Conservation (phyloP, 2,113 vertebrate genomes). For the Microcebus jonahi region DNA sequence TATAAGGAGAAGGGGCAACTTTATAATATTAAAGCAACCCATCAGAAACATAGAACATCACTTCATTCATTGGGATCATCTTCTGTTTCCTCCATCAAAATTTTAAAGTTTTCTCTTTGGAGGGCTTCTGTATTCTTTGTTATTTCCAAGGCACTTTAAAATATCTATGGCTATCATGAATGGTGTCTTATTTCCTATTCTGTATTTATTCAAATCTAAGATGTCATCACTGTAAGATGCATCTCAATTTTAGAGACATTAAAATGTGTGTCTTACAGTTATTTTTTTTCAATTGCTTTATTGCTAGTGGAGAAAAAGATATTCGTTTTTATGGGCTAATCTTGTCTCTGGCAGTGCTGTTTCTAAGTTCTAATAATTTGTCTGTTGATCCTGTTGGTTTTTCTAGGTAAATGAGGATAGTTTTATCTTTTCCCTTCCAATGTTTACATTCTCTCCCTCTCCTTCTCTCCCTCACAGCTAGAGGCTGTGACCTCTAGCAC, state of each 20-base stretch:
- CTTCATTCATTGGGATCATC: not conserved
- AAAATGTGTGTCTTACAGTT: constrained; percentile 13
- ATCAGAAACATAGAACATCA: not conserved
- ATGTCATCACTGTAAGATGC: not conserved
- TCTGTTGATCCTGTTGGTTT: not conserved
- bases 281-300: constrained; percentile 6
- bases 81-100: not conserved
- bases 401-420: not conserved
- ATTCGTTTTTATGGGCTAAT: constrained; percentile 52
- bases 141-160: not conserved
- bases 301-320: not conserved
- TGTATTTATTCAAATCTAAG: constrained; percentile 35
- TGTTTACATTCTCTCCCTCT: not conserved
- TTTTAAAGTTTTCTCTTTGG: not conserved
- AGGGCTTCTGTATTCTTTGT: not conserved
- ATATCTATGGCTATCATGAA: not conserved
- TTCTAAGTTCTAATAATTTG: constrained; percentile 32
- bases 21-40: not conserved
- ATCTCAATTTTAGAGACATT: constrained; percentile 35
- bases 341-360: not conserved
- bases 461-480: not conserved
- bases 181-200: not conserved
- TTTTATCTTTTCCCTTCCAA: constrained; percentile 6
- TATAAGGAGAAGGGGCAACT: not conserved
- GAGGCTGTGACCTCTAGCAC: not conserved